Conservation (phyloP, 2,888 invertebrate species). For the Chelonus formosanus region DNA sequence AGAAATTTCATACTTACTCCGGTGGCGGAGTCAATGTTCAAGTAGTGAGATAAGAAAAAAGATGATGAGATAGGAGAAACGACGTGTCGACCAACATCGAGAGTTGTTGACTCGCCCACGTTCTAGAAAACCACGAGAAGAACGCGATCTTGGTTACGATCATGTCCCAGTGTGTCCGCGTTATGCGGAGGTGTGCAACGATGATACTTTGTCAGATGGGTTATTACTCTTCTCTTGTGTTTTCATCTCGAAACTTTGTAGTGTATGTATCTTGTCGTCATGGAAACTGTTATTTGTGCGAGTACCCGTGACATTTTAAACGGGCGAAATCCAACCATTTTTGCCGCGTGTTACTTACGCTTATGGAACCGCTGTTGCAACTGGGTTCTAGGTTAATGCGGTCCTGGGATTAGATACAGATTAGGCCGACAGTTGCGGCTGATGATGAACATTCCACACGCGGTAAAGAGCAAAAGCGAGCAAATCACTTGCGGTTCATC, state of each 20-base stretch:
- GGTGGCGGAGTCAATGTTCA: background rate
- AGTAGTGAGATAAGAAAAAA: conserved; percentile 7
- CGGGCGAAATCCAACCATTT: conserved; percentile 41
- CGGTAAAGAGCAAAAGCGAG: conserved; percentile 8
- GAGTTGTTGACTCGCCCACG: conserved; percentile 40
- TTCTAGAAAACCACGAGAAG: conserved; percentile 44
- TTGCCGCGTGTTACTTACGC: conserved; percentile 39
- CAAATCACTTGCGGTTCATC: conserved; percentile 32
- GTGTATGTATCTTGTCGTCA: background rate
- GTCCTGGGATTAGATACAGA: conserved; percentile 33
- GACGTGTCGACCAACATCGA: conserved; percentile 20
- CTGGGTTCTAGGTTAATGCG: conserved; percentile 33
- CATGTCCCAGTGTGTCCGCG: conserved; percentile 2
- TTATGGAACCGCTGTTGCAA: conserved; percentile 42
- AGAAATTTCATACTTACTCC: conserved; percentile 9
- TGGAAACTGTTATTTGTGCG: conserved; percentile 34
- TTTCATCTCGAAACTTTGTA: background rate
- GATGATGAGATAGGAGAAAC: conserved; percentile 10
- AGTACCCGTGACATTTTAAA: conserved; percentile 45
- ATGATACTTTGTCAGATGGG: conserved; percentile 6
- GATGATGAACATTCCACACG: conserved; percentile 25
- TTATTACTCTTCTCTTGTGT: conserved; percentile 4
- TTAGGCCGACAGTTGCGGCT: conserved; percentile 18
- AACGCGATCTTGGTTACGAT: conserved; percentile 33
- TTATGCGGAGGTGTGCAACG: conserved; percentile 8